Conservation (phyloP, 2,888 invertebrate genomes). For the Salticus scenicus region DNA sequence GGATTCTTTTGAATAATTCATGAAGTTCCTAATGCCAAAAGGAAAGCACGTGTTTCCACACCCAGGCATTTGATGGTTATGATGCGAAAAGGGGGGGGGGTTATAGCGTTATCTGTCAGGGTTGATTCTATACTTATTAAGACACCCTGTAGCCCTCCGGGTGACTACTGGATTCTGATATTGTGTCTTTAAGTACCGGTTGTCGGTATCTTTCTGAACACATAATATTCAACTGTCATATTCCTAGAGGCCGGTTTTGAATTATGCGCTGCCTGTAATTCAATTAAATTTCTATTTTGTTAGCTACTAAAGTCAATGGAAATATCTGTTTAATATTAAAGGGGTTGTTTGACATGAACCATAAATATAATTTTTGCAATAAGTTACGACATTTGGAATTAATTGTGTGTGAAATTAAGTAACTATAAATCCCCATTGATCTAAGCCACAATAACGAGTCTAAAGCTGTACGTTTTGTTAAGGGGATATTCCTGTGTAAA, state of each 20-base stretch:
- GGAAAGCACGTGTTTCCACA: slow-evolving; percentile 13
- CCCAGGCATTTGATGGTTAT: neutral
- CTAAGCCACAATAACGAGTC: no score
- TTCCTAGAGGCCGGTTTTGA: neutral
- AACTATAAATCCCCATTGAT: no score
- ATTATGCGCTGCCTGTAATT: neutral
- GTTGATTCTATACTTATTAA: neutral
- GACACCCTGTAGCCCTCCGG: neutral
- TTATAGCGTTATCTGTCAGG: neutral
- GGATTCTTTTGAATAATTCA: slow-evolving; percentile 8
- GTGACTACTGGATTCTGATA: neutral
- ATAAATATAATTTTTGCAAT: no score
- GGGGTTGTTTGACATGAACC: no score
- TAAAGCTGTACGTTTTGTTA: no score
- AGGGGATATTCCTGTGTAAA: no score
- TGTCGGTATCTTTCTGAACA: neutral
- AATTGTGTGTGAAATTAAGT: no score
- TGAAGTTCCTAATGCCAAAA: neutral
- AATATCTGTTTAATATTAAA: no score
- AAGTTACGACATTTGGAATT: no score
- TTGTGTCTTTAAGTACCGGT: neutral
- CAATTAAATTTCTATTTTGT: no score
- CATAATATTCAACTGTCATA: neutral
- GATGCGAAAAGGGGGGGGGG: neutral
- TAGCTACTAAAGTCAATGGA: no score